Evolutionary conservation across 2,113 vertebrate genomes (phyloP).

Genomic region (Sciurus niger): DNA sequence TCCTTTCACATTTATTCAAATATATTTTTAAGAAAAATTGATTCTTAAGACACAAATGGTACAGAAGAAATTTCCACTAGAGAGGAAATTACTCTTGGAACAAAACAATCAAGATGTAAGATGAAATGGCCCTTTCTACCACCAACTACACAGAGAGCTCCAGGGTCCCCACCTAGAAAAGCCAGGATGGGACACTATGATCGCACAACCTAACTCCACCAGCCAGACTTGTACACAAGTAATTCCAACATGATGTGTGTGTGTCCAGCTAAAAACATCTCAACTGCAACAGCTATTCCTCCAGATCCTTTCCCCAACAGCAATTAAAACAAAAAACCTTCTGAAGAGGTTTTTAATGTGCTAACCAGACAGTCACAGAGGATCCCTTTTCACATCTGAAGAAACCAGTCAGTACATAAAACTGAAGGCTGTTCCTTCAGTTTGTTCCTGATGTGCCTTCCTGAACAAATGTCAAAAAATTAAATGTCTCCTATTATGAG

Average conservation of each 20-base stretch:
- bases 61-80: neutral
- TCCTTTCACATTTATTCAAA: constrained; percentile 48
- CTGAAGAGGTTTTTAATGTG: neutral
- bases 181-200: neutral
- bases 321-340: neutral
- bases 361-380: neutral
- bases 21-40: constrained; percentile 18
- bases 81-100: neutral
- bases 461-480: neutral
- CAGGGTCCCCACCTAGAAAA: neutral
- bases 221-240: neutral
- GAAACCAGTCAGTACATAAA: neutral
- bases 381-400: neutral
- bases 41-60: neutral
- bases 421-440: neutral
- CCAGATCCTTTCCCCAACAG: neutral
- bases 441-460: neutral
- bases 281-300: neutral
- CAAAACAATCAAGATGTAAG: neutral
- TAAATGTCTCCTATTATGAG: too few relatives aligned
- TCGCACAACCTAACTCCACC: neutral
- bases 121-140: neutral
- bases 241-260: neutral
- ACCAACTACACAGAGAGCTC: neutral
- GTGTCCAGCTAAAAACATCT: neutral